phyloP scores from a whole-genome alignment of 2,113 vertebrate species.

The Ascaphus truei region DNA sequence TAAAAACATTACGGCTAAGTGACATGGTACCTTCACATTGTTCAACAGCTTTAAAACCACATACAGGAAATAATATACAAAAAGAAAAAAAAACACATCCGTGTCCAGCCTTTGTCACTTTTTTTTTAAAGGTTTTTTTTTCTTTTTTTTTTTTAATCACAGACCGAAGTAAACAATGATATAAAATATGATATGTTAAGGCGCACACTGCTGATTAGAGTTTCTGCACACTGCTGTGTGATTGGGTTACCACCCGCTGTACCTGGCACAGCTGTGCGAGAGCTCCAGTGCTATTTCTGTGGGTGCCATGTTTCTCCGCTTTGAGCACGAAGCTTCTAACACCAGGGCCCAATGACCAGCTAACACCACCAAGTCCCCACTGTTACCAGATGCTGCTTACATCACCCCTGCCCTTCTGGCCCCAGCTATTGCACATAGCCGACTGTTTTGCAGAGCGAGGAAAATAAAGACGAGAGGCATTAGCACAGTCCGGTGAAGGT shows the following conservation, averaged over 20 bases:
- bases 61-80: no score
- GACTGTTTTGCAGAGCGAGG: not conserved
- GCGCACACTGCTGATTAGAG: constrained; percentile 42
- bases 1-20: no score
- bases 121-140: not conserved
- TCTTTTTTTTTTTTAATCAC: constrained; percentile 55
- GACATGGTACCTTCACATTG: no score
- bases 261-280: constrained; percentile 42
- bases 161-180: constrained; percentile 70
- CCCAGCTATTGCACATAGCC: not conserved
- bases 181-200: constrained; percentile 61
- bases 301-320: not conserved
- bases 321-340: not conserved
- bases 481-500: constrained; percentile 1
- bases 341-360: not conserved
- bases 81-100: no score
- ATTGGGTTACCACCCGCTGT: constrained; percentile 49
- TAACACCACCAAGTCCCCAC: not conserved
- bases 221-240: constrained; percentile 13
- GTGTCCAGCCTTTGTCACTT: not conserved
- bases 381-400: not conserved
- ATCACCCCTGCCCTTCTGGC: not conserved
- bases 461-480: not conserved
- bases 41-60: no score
- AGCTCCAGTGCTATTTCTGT: not conserved